A percentile compares a stretch with the other conserved stretches of the same genome.
phyloP scores from a whole-genome alignment of 2,797 vertebrate genomes.

The Cephalopachus bancanus region DNA sequence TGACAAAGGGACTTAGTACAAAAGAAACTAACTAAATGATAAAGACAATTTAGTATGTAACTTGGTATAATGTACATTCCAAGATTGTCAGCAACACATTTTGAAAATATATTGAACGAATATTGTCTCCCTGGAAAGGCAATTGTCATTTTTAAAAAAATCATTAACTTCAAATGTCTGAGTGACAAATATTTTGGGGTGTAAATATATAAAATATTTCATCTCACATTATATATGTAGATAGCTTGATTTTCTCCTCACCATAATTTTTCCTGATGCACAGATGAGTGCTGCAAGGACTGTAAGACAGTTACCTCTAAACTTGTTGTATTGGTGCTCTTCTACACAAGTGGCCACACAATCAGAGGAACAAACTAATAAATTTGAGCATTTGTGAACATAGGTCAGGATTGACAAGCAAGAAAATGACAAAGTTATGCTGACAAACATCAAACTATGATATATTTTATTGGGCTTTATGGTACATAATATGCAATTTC shows the following conservation, averaged over 20 bases:
- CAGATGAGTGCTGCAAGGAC: background rate
- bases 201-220: constrained; percentile 49
- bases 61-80: background rate
- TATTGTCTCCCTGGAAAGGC: background rate
- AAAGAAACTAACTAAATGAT: constrained; percentile 73
- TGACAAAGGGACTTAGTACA: constrained; percentile 2
- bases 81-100: constrained; percentile 18
- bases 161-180: constrained; percentile 10
- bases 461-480: background rate
- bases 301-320: background rate
- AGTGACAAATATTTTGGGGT: background rate
- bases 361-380: background rate
- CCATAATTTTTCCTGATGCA: background rate
- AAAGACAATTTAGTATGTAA: constrained; percentile 20
- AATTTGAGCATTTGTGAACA: background rate
- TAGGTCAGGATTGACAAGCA: background rate
- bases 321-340: background rate
- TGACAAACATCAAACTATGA: background rate
- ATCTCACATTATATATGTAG: background rate
- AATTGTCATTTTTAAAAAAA: background rate
- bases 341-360: background rate
- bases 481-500: background rate
- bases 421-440: background rate
- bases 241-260: background rate
- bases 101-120: constrained; percentile 33